Evolutionary conservation across 2,797 vertebrate genomes (phyloP).

Genomic region (Taenioides sp.): DNA sequence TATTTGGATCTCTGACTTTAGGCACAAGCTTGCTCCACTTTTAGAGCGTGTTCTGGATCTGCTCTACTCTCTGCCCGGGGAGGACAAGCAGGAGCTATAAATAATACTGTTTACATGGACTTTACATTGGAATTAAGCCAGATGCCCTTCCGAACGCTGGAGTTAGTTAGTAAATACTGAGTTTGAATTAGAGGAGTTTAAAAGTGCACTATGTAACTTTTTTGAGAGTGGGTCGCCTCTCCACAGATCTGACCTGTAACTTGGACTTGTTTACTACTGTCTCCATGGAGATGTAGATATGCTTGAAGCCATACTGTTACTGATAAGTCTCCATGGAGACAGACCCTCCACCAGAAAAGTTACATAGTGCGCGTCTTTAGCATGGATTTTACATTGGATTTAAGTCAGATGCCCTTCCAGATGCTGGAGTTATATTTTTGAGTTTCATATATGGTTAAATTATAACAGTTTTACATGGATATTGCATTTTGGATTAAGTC

Average conservation of each 20-base stretch:
- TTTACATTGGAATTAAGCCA: background rate
- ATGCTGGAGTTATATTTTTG: background rate
- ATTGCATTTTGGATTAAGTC: background rate
- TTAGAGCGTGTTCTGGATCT: constrained; percentile 68
- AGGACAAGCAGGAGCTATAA: background rate
- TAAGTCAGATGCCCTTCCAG: no score
- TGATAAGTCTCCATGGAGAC: no score
- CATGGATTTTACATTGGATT: no score
- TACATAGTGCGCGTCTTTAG: no score
- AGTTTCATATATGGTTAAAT: background rate
- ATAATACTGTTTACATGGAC: background rate
- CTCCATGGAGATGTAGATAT: no score
- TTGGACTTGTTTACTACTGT: no score
- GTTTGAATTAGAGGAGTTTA: no score
- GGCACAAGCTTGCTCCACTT: constrained; percentile 52
- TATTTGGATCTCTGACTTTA: constrained; percentile 74
- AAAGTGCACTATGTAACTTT: no score
- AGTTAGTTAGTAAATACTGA: background rate
- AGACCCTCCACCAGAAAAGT: no score
- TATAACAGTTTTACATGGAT: background rate
- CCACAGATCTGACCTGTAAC: no score
- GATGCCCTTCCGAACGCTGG: background rate
- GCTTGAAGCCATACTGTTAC: no score
- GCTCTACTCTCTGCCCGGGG: constrained; percentile 53
- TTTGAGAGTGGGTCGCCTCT: no score